These are phyloP conservation scores for Rhingia rostrata DNA, from an alignment of 2,888 invertebrate genomes.

Conservation along the genomic window DNA sequence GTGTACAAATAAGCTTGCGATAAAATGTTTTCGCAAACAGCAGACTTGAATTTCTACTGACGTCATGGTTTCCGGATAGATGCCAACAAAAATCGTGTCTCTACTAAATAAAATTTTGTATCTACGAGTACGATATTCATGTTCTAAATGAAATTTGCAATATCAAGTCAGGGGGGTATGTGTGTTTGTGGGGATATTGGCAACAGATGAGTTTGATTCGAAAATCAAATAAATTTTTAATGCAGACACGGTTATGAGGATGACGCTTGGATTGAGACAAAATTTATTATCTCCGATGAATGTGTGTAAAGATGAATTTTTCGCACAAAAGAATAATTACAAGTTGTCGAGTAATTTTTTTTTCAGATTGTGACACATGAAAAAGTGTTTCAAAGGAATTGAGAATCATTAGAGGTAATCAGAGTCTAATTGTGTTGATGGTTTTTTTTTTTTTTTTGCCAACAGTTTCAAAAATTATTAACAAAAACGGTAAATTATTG, in stretches of 20 bases:
- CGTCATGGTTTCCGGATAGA: constrained; percentile 66
- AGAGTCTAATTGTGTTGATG: constrained; percentile 12
- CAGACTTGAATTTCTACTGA: constrained; percentile 24
- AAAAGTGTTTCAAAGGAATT: constrained; percentile 24
- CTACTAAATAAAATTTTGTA: constrained; percentile 51
- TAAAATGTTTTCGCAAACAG: not conserved
- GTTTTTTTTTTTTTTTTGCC: not conserved
- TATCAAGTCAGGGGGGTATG: not conserved
- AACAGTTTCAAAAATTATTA: not conserved
- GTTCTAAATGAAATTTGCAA: constrained; percentile 49
- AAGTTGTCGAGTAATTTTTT: constrained; percentile 9
- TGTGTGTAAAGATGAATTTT: constrained; percentile 2
- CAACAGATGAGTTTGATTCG: constrained; percentile 33
- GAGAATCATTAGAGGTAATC: constrained; percentile 20
- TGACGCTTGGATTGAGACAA: not conserved
- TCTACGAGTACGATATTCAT: not conserved
- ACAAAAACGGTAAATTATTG: no score
- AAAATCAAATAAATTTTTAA: constrained; percentile 12
- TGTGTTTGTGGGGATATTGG: constrained; percentile 29
- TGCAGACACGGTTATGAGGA: constrained; percentile 21
- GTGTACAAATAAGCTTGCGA: constrained; percentile 18
- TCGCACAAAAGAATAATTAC: not conserved
- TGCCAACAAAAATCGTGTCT: constrained; percentile 30
- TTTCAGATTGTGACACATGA: constrained; percentile 7
- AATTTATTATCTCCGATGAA: constrained; percentile 3